Evolutionary conservation across 2,888 invertebrate species (phyloP).

Genomic region (Scaptomyza reducta): DNA sequence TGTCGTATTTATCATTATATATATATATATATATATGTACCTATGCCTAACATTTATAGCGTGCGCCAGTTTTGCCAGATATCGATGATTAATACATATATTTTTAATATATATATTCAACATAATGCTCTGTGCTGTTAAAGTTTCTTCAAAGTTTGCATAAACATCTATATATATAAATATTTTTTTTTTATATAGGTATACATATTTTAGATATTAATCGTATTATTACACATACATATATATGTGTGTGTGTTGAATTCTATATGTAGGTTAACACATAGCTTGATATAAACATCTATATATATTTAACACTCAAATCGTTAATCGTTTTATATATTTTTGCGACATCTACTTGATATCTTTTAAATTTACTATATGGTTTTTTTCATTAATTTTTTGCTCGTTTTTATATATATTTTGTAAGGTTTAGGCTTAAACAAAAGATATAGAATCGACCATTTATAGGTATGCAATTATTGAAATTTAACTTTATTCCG

Average conservation of each 20-base stretch:
- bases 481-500: conserved; percentile 6
- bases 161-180: conserved; percentile 18
- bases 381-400: conserved; percentile 2
- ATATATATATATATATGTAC: conserved; percentile 20
- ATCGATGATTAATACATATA: conserved; percentile 63
- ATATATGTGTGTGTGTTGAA: conserved; percentile 1
- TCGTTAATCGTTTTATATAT: conserved; percentile 16
- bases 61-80: conserved; percentile 53
- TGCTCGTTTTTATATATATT: neutral
- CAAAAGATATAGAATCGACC: conserved; percentile 37
- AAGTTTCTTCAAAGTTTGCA: conserved; percentile 4
- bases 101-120: conserved; percentile 71
- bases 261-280: conserved; percentile 1
- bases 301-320: conserved; percentile 46
- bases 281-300: conserved; percentile 16
- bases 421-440: conserved; percentile 15
- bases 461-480: conserved; percentile 14
- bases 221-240: conserved; percentile 3
- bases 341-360: conserved; percentile 12
- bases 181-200: conserved; percentile 1
- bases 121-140: conserved; percentile 44
- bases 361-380: conserved; percentile 42
- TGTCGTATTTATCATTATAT: conserved; percentile 30
- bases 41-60: conserved; percentile 50
- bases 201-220: neutral